Percentiles rank a stretch among this genome's conserved stretches.
Conservation (phyloP, 2,888 invertebrate species). For the Aplocera efformata region DNA sequence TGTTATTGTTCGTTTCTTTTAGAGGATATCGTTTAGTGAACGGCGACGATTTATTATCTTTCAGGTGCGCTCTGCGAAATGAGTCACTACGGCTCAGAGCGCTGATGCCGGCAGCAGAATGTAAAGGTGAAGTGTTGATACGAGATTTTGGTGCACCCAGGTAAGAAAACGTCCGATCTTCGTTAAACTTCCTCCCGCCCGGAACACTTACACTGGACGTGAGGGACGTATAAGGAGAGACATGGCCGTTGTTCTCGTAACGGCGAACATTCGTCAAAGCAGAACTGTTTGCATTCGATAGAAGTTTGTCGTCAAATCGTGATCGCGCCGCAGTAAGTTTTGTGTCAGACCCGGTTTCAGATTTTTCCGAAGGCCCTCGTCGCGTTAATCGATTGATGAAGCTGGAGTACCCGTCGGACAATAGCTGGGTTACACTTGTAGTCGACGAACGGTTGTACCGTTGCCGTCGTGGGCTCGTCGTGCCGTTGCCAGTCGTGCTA, state of each 20-base stretch:
- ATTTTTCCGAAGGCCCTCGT: conserved; percentile 88
- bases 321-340: conserved; percentile 55
- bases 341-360: conserved; percentile 64
- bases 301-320: conserved; percentile 67
- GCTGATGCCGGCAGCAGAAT: conserved; percentile 58
- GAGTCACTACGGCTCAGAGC: conserved; percentile 70
- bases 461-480: conserved; percentile 80
- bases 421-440: conserved; percentile 90
- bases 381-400: conserved; percentile 89
- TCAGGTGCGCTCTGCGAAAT: conserved; percentile 68
- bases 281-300: conserved; percentile 53
- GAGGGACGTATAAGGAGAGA: conserved; percentile 63
- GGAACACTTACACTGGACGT: conserved; percentile 46
- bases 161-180: conserved; percentile 67
- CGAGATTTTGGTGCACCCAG: conserved; percentile 59
- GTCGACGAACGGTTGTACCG: conserved; percentile 89
- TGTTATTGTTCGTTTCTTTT: conserved; percentile 72
- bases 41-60: conserved; percentile 71
- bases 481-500: conserved; percentile 57
- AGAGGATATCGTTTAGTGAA: conserved; percentile 67
- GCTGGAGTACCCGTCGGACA: conserved; percentile 93
- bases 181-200: conserved; percentile 56
- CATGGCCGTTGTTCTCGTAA: conserved; percentile 67
- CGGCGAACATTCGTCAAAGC: conserved; percentile 61
- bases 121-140: conserved; percentile 66